A percentile compares a stretch with the other conserved stretches of the same genome.
Conservation (phyloP, 2,797 vertebrate species). For the Lepus townsendii region DNA sequence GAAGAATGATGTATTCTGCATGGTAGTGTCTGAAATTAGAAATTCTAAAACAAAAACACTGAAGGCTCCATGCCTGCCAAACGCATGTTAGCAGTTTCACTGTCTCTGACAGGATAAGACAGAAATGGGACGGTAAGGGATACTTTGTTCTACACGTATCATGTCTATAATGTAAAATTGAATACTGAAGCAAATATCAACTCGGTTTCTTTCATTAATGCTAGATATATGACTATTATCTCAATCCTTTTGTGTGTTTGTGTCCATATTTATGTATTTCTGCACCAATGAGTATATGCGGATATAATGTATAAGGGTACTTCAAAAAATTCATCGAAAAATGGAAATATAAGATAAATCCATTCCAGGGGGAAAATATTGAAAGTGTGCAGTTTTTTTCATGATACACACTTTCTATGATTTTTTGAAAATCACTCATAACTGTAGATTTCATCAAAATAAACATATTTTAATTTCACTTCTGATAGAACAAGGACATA, state of each 20-base stretch:
- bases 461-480: no score
- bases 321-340: no score
- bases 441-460: no score
- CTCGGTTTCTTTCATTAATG: not conserved
- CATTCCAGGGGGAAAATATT: no score
- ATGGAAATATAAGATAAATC: no score
- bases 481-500: no score
- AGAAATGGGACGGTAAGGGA: not conserved
- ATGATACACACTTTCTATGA: no score
- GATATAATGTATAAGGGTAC: no score
- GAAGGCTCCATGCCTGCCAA: not conserved
- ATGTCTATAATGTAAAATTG: not conserved
- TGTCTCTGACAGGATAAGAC: not conserved
- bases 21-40: not conserved
- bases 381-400: no score
- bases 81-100: not conserved
- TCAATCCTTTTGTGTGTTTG: not conserved
- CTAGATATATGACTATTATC: not conserved
- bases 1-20: not conserved
- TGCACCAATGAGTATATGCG: not conserved
- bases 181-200: not conserved
- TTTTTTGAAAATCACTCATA: no score
- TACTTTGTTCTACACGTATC: not conserved
- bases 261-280: not conserved
- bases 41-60: conserved; percentile 16